Evolutionary conservation across 2,113 vertebrate species (phyloP).

Genomic region (Arizona elegans): DNA sequence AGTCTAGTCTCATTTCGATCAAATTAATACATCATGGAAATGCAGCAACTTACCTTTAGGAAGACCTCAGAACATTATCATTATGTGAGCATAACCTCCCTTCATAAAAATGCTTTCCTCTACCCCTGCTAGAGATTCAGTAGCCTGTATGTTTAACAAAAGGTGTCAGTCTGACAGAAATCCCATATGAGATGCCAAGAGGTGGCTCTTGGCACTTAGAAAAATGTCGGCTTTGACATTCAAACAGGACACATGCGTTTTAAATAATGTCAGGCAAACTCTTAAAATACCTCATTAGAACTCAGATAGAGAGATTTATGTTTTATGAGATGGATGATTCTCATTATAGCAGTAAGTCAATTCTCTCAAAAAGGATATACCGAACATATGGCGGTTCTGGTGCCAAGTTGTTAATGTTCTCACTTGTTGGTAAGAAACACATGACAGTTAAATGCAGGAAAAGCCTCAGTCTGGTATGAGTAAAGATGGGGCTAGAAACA

Average conservation of each 20-base stretch:
- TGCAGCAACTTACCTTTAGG: conserved; percentile 68
- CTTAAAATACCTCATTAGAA: conserved; percentile 62
- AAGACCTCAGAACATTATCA: conserved; percentile 61
- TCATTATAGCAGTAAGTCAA: conserved; percentile 66
- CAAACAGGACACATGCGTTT: conserved; percentile 65
- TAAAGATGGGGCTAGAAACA: conserved; percentile 4
- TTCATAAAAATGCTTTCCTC: conserved; percentile 63
- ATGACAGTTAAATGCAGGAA: not conserved
- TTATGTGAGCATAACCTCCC: conserved; percentile 61
- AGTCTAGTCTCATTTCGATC: conserved; percentile 61
- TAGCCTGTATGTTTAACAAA: conserved; percentile 59
- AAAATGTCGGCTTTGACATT: conserved; percentile 67
- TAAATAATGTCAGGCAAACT: conserved; percentile 67
- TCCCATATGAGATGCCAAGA: conserved; percentile 61
- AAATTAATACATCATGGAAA: conserved; percentile 55
- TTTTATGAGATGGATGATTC: conserved; percentile 76
- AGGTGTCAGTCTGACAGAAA: conserved; percentile 61
- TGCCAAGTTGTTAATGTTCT: conserved; percentile 68
- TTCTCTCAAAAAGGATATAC: conserved; percentile 61
- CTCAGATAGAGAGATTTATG: conserved; percentile 63
- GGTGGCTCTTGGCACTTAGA: conserved; percentile 58
- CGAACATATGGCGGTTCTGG: conserved; percentile 63
- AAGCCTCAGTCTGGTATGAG: not conserved
- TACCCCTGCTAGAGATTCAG: conserved; percentile 61
- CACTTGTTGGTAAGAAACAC: not conserved